Base-by-base conservation (phyloP, 2,888 invertebrate species). In the Pycnomerus fuliginosus region DNA sequence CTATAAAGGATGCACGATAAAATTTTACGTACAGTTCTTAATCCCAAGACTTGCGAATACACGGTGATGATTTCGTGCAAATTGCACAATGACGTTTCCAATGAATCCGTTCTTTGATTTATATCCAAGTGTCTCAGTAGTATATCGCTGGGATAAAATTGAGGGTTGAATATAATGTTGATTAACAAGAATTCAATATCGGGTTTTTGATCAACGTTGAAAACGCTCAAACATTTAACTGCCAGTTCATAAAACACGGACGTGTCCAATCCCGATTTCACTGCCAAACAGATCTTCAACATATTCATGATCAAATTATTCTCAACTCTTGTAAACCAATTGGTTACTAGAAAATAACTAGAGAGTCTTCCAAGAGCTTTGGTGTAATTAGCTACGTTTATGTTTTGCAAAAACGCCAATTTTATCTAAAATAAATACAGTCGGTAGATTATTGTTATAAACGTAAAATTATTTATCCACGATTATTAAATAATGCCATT, bases 251-350 rank as follows among this genome's bases (percentile, higher is more conserved):
- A 82, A 32, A 77, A 65, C n/a, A 76, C 47, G 16, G 78, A 75
- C 52, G 79, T 79, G 37, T 74, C 72, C 1, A 78, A 56, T 20
- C 72, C 42, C n/a, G 54, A 50, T 36, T 58, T 65, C n/a, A 68
- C 52, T 2, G 42, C 24, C 8, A 65, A 54, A 1, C 68, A 72
- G 22, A 77, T 62, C 62, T 74, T 77, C 16, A 80, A 61, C 39
- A 77, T 65, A 58, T 74, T 76, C 56, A 76, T 74, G 3, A 81
- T 60, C 5, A 84, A 69, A 44, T 76, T 74, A 4, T 76, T 74
- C 70, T 85, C 85, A 55, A 78, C 74, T 71, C 80, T 80, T 0
- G 82, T 80, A 61, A 81, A 81, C 80, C 81, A 82, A 61, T 80
- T 80, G 28, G 73, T 73, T 42, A 72, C 73, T n/a, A 80, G 67